phyloP scores from a whole-genome alignment of 2,888 invertebrate genomes.

The Ormyrus pomaceus region DNA sequence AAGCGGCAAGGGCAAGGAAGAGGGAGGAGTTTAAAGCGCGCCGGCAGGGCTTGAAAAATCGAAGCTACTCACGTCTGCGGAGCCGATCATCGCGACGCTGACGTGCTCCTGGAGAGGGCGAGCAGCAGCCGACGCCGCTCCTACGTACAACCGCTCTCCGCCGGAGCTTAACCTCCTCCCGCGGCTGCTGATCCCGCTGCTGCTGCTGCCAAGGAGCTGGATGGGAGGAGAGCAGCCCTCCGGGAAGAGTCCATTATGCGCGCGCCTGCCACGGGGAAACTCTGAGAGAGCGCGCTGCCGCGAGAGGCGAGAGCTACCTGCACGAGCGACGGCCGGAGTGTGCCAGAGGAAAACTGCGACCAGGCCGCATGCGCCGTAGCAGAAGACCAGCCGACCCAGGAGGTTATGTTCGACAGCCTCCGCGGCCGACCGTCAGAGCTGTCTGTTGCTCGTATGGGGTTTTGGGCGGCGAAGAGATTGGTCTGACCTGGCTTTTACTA shows the following conservation, averaged over 20 bases:
- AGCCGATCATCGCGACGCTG: too few species aligned
- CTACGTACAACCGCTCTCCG: too few species aligned
- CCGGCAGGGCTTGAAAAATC: constrained; percentile 51
- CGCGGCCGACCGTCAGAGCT: not conserved
- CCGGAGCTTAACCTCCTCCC: too few species aligned
- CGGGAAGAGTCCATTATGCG: not conserved
- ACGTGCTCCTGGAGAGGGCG: too few species aligned
- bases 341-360: not conserved
- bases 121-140: too few species aligned
- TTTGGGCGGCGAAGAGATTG: too few species aligned
- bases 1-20: not conserved
- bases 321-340: constrained; percentile 1
- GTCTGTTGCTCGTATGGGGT: constrained; percentile 30
- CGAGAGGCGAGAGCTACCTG: not conserved
- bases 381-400: constrained; percentile 33
- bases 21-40: not conserved
- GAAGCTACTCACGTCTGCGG: constrained; percentile 41
- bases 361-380: constrained; percentile 52
- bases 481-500: too few species aligned
- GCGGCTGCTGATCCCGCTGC: too few species aligned
- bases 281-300: not conserved
- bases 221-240: too few species aligned
- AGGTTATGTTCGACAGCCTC: not conserved
- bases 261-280: constrained; percentile 9
- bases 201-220: too few species aligned